Evolutionary conservation across 2,113 vertebrate species (phyloP), one percentile per base, ranked within the genome.

Genomic region (Nibea coibor): DNA sequence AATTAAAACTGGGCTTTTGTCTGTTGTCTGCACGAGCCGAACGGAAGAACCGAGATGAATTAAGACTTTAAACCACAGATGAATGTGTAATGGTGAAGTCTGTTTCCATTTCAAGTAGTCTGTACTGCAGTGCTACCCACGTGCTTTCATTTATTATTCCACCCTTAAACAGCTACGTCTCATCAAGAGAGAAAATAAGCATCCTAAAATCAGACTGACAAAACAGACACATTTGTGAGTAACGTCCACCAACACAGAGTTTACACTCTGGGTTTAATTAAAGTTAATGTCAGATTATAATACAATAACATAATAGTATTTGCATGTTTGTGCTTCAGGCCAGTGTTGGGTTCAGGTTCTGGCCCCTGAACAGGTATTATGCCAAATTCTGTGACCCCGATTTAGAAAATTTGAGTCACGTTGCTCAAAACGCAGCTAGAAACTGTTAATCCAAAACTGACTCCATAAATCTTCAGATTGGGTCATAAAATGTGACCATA

Each of bases 1-100:
- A 95, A 94, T 75, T 81, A 62, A 80, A 64, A 24, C 7, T 3
- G 8, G 47, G 39, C 22, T 17, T 72, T 10, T 67, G 72, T 76
- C 14, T 82, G 22, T 31, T 81, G 8, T 31, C 75, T 48, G 12
- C 17, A 26, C 2, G 1, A 35, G 4, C 3, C 2, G 24, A 56
- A 45, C 5, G 2, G 28, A 54, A 43, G 35, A 24, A 42, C 24
- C 1, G 4, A 1, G 15, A 0, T 19, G 16, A 70, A 57, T n/a
- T 12, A 12, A 43, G n/a, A 12, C 8, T 43, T 17, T 0, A 28
- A 10, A 39, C 35, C 35, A 7, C 35, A 39, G 35, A 35, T 35
- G 31, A 35, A 35, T 35, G 31, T 8, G 31, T 8, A 7, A 7
- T 35, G 31, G 31, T 35, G 31, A 35, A 35, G 45, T 5, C 45